Percentiles rank a stretch among this genome's conserved stretches.
phyloP scores from a whole-genome alignment of 1,140 invertebrate species.

The Schmidtea mediterranea region DNA sequence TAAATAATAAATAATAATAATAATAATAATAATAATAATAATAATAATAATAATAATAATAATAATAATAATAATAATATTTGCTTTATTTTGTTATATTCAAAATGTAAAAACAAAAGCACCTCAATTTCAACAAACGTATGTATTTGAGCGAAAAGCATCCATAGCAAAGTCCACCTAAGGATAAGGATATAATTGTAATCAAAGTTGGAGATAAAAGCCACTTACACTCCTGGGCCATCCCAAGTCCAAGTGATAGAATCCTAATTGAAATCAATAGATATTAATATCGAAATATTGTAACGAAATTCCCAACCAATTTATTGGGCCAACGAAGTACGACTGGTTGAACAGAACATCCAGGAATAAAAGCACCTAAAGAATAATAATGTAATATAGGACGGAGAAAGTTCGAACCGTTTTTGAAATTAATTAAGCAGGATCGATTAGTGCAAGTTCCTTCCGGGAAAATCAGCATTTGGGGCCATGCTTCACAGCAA shows the following conservation, averaged over 20 bases:
- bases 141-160: too few species aligned
- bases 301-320: conserved; percentile 24
- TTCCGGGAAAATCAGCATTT: conserved; percentile 75
- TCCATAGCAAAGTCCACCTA: too few species aligned
- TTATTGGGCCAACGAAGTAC: conserved; percentile 66
- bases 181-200: too few species aligned
- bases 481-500: conserved; percentile 61
- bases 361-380: conserved; percentile 42
- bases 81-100: too few species aligned
- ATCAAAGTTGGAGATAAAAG: too few species aligned
- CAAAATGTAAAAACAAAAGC: too few species aligned
- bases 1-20: too few species aligned
- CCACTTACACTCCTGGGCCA: conserved; percentile 64
- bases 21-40: too few species aligned
- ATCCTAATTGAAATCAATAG: conserved; percentile 30
- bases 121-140: too few species aligned
- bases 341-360: conserved; percentile 72
- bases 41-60: too few species aligned
- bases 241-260: conserved; percentile 91
- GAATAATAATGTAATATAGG: too few species aligned
- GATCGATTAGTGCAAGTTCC: conserved; percentile 77
- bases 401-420: conserved; percentile 40
- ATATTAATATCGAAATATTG: background rate
- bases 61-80: too few species aligned
- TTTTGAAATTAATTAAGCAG: conserved; percentile 76